phyloP scores from a whole-genome alignment of 1,140 invertebrate genomes.

The Drosophila ercepeae region DNA sequence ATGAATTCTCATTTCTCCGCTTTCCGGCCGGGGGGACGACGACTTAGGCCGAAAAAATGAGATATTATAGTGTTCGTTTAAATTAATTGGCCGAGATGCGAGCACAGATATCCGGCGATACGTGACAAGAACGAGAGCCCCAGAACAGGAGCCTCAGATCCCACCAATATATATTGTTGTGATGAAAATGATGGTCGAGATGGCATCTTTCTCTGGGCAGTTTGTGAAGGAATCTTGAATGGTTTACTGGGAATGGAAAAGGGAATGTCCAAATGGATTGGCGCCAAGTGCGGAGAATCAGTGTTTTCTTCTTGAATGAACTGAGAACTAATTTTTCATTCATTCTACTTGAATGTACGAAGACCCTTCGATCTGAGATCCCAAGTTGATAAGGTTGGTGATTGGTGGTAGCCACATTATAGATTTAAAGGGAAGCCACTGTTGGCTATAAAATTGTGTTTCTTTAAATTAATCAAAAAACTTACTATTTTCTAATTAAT shows the following conservation, averaged over 20 bases:
- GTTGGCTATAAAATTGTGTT: neutral
- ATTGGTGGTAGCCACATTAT: neutral
- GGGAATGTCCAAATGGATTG: conserved; percentile 10
- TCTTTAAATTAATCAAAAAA: neutral
- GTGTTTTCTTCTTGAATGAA: conserved; percentile 12
- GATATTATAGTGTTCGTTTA: conserved; percentile 74
- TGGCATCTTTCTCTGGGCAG: conserved; percentile 14
- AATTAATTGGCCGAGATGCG: conserved; percentile 75
- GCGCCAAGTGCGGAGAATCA: conserved; percentile 28
- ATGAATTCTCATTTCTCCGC: conserved; percentile 55
- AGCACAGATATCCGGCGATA: conserved; percentile 55
- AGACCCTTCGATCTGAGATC: conserved; percentile 17
- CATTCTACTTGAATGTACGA: conserved; percentile 1
- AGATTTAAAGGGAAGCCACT: neutral
- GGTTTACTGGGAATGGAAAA: conserved; percentile 35
- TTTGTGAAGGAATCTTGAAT: conserved; percentile 38
- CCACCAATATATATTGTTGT: neutral
- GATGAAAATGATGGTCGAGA: conserved; percentile 31
- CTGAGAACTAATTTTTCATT: conserved; percentile 21
- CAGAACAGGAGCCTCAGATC: conserved; percentile 39
- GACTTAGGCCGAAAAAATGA: conserved; percentile 67
- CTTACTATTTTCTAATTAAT: too few relatives aligned
- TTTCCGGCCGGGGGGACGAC: conserved; percentile 30
- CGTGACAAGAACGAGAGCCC: conserved; percentile 63
- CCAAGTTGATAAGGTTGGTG: neutral